phyloP scores from a whole-genome alignment of 1,140 invertebrate genomes.

The Drosophila tani region DNA sequence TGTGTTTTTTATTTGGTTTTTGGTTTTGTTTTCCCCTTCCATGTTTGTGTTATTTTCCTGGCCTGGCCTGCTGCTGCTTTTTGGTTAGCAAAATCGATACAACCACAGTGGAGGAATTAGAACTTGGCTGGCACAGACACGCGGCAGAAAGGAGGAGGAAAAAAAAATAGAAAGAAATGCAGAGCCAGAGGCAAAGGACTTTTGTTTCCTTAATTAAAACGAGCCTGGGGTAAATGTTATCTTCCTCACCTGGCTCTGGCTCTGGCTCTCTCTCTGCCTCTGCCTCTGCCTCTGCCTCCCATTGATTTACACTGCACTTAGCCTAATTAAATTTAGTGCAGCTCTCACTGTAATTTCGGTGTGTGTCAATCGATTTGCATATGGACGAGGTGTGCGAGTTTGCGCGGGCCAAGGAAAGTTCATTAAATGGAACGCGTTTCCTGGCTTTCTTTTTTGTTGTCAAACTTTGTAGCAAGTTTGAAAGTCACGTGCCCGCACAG shows the following conservation, averaged over 20 bases:
- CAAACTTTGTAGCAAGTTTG: slow-evolving; percentile 49
- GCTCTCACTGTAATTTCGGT: slow-evolving; percentile 28
- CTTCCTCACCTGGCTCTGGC: slow-evolving; percentile 7
- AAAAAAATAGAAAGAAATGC: background rate
- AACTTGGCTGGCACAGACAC: slow-evolving; percentile 37
- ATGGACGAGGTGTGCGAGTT: background rate
- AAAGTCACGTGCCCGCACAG: slow-evolving; percentile 64
- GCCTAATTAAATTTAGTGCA: slow-evolving; percentile 72
- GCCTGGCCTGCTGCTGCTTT: slow-evolving; percentile 10
- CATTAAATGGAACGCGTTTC: slow-evolving; percentile 39
- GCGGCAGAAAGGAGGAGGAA: background rate
- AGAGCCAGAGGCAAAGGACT: slow-evolving; percentile 22
- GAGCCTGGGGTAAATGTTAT: slow-evolving; percentile 22
- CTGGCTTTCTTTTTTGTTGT: slow-evolving; percentile 5
- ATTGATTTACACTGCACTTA: slow-evolving; percentile 73
- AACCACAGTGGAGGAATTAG: slow-evolving; percentile 39
- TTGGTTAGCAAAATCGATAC: slow-evolving; percentile 51
- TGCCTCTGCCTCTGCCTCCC: slow-evolving; percentile 9
- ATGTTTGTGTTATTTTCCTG: background rate
- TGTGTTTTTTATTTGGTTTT: background rate
- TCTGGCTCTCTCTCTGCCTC: too few species aligned
- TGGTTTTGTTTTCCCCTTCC: background rate
- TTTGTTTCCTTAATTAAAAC: slow-evolving; percentile 40
- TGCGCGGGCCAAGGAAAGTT: slow-evolving; percentile 16
- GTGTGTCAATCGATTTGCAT: slow-evolving; percentile 43